Evolutionary conservation across 1,140 invertebrate species (phyloP), one percentile per base, ranked within the genome.

Genomic region (Brachionus rubens): DNA sequence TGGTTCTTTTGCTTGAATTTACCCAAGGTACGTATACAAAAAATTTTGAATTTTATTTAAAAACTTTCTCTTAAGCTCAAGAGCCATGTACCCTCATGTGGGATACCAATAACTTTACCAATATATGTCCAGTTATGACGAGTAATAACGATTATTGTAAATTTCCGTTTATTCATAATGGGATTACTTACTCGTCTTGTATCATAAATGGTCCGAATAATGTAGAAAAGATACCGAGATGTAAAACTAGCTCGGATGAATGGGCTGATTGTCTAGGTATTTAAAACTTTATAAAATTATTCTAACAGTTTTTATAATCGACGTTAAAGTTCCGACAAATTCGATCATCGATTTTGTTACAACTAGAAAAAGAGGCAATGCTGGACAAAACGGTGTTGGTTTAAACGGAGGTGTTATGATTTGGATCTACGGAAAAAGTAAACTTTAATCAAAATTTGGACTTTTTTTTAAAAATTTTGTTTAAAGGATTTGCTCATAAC

Each of bases 381-480:
- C 24, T 9, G 16, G 24, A 30, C 3, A 19, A 3, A 70, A 70
- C 19, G 30, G 14, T 30, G 65, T 48, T 12, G 50, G 65, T 33
- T 30, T n/a, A 48, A 48, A 70, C 33, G 65, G 65, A 9, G 65
- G 65, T 14, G 50, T 46, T 2, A 33, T 70, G 26, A 48, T 70
- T 33, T 70, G 65, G 65, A 70, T 70, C 9, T 33, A 30, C n/a
- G 65, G 65, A 28, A 48, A 33, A 48, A 65, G 59, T 65, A 65
- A 24, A 24, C 24, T 14, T 19, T 24, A 43, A 12, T 9, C 21
- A 28, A 26, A 6, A 9, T 21, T n/a, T n/a, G 1, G 16, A 14
- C 26, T 54, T 54, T 26, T 28, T 24, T 54, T 26, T 26, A 0
- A 14, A 24, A 6, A 1, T 28, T 7, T 26, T 12, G 24, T 54